Percentiles rank a stretch among this genome's conserved stretches.
These are phyloP conservation scores for Archilochus colubris DNA, from an alignment of 2,113 vertebrate genomes.

Conservation along the genomic window DNA sequence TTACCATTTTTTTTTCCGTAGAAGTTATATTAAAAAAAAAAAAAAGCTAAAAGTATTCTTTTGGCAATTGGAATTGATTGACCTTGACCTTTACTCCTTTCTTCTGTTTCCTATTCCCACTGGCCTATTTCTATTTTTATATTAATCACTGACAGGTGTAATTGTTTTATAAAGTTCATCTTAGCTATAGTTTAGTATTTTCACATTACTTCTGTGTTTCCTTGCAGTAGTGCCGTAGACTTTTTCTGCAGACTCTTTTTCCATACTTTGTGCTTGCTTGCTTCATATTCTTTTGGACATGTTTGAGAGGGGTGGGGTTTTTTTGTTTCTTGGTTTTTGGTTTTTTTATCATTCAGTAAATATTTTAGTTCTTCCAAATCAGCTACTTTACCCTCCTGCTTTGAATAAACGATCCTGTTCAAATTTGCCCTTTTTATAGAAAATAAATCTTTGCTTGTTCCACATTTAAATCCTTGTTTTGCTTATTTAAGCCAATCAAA, in stretches of 20 bases:
- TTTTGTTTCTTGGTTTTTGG: neutral
- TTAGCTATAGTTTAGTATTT: neutral
- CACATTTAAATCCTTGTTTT: neutral
- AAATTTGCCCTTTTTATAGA: neutral
- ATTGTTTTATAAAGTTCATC: neutral
- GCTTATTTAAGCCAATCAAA: neutral
- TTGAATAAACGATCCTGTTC: neutral
- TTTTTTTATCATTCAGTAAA: neutral
- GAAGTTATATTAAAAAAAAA: neutral
- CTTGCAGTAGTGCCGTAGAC: neutral
- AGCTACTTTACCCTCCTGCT: neutral
- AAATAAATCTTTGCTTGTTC: neutral
- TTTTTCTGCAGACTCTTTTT: neutral
- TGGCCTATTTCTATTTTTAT: neutral
- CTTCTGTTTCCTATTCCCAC: neutral
- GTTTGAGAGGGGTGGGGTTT: neutral
- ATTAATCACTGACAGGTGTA: neutral
- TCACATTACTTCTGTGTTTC: neutral
- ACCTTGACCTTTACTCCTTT: neutral
- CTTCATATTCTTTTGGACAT: neutral
- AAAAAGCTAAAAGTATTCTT: neutral
- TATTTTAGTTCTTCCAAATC: too few relatives aligned
- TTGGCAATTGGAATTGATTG: neutral
- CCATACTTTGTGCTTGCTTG: neutral
- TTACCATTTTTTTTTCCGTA: neutral